A percentile compares a stretch with the other conserved stretches of the same genome.
These are phyloP conservation scores for Lycia hirtaria DNA, from an alignment of 2,888 invertebrate species.

Conservation along the genomic window DNA sequence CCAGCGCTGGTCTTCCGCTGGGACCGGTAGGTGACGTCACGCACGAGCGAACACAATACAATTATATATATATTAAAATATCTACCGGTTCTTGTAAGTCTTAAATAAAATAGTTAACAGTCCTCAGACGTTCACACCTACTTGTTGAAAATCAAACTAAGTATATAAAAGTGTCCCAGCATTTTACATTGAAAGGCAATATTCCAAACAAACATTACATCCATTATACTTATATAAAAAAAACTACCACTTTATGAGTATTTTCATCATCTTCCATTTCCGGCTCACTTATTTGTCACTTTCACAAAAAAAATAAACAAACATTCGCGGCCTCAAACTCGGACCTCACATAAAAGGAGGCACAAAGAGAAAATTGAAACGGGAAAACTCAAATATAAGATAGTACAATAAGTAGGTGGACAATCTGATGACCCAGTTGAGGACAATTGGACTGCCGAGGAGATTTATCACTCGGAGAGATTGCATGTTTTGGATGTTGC, in stretches of 20 bases:
- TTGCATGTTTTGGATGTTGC: slow-evolving; percentile 30
- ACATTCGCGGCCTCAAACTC: slow-evolving; percentile 40
- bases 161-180: too few species aligned
- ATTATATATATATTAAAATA: too few species aligned
- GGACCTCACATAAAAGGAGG: slow-evolving; percentile 69
- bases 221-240: too few species aligned
- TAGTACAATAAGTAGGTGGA: slow-evolving; percentile 70
- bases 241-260: neutral
- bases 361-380: slow-evolving; percentile 77
- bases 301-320: slow-evolving; percentile 13
- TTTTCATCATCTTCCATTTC: slow-evolving; percentile 1
- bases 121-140: too few species aligned
- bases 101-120: too few species aligned
- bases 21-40: too few species aligned
- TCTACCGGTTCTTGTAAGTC: too few species aligned
- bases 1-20: too few species aligned
- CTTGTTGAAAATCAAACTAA: too few species aligned
- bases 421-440: slow-evolving; percentile 79
- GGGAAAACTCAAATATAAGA: slow-evolving; percentile 68
- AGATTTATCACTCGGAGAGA: slow-evolving; percentile 72
- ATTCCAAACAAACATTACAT: too few species aligned
- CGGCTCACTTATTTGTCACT: slow-evolving; percentile 20
- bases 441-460: slow-evolving; percentile 73
- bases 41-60: too few species aligned
- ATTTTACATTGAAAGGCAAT: too few species aligned